These are phyloP conservation scores for Platycnemis pennipes DNA, from an alignment of 2,888 invertebrate species.

Conservation along the genomic window DNA sequence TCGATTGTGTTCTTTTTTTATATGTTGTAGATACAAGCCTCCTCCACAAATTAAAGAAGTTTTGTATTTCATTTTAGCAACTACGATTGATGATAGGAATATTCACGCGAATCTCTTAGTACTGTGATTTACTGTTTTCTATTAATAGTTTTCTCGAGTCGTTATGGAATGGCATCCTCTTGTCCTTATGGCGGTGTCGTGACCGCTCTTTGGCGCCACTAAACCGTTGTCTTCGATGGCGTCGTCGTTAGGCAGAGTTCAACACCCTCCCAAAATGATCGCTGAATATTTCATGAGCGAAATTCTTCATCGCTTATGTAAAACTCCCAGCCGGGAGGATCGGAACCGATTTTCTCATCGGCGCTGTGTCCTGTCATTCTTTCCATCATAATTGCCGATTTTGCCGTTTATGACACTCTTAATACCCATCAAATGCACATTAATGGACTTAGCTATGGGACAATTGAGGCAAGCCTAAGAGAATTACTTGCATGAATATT, in stretches of 20 bases:
- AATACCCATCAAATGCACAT: neutral
- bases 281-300: constrained; percentile 15
- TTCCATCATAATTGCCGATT: neutral
- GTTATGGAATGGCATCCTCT: neutral
- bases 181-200: neutral
- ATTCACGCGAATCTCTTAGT: too few relatives aligned
- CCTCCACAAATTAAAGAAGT: too few relatives aligned
- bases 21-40: too few relatives aligned
- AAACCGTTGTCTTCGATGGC: neutral
- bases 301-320: neutral
- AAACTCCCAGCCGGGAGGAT: neutral
- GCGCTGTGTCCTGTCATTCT: neutral
- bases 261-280: neutral
- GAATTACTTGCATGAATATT: neutral
- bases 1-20: too few relatives aligned
- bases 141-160: neutral
- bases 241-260: neutral
- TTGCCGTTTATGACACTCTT: neutral
- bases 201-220: neutral
- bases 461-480: neutral
- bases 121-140: neutral
- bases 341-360: neutral
- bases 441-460: neutral
- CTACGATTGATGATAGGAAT: too few relatives aligned
- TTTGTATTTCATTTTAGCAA: too few relatives aligned